Evolutionary conservation across 2,113 vertebrate species (phyloP), one percentile per base, ranked within the genome.

Genomic region (Tor tambroides): DNA sequence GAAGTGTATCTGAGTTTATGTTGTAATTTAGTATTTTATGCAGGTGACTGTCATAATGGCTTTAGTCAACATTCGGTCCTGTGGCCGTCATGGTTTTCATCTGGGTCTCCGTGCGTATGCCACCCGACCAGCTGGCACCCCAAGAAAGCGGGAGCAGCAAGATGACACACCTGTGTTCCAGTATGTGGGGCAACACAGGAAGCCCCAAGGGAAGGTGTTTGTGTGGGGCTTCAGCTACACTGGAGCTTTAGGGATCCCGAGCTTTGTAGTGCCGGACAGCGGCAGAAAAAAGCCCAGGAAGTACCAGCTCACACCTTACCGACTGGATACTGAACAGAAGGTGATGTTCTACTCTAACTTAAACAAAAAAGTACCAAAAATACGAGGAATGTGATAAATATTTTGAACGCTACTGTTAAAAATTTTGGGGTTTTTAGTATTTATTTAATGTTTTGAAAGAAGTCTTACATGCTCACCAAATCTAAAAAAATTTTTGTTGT

Each of bases 221-320:
- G 97, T 98, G 0, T 99, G 98, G 97, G 98, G 98, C 46, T 99
- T 98, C 89, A 95, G 94, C 91, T 96, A 93, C 91, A 96, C 96
- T 0, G 98, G 98, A 4, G 97, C 98, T 0, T 92, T 99, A 81
- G 98, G 98, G 6, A 88, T 99, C 69, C 97, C 98, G 89, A 95
- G 93, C 87, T 96, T 97, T 86, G 96, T 97, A 84, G 86, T 87
- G 19, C 96, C 96, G 0, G 95, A 96, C 88, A 95, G 83, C 6
- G 94, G 95, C 71, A 93, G 89, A 89, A 96, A 96, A 88, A 95
- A 86, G 0, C 96, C 93, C 17, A 93, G 96, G 86, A 94, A 95
- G 75, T 94, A 95, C 87, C 97, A 99, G 56, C 6, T 94, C 0
- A 96, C 96, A 0, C 98, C 97, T 0, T 97, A 98, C 85, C 95